Conservation (phyloP, 2,888 invertebrate genomes). For the Ophioninae sp. region DNA sequence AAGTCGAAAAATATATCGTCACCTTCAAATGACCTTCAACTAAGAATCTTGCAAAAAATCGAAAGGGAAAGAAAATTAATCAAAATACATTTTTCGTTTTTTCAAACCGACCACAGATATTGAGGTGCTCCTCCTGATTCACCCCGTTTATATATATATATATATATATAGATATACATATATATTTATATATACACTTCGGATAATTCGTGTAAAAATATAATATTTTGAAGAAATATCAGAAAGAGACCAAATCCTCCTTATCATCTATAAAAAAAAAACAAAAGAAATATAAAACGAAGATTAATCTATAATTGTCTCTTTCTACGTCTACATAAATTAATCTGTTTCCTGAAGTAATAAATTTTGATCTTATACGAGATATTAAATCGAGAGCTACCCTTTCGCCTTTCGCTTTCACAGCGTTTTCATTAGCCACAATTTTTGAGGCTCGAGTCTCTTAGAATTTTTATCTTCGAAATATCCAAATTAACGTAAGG, state of each 20-base stretch:
- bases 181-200: conserved; percentile 3
- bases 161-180: conserved; percentile 11
- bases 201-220: conserved; percentile 49
- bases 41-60: no score
- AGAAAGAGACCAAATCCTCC: conserved; percentile 57
- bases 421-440: neutral
- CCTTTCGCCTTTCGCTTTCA: neutral
- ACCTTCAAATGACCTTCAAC: no score
- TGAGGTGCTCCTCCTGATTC: no score
- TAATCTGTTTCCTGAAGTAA: conserved; percentile 11
- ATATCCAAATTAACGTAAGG: neutral
- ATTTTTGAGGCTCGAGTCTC: neutral
- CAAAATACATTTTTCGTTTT: no score
- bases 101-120: neutral
- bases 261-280: conserved; percentile 26
- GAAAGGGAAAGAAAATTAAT: neutral
- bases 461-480: neutral
- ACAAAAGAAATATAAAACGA: neutral
- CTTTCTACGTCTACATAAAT: neutral
- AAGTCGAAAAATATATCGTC: neutral
- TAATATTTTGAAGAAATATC: conserved; percentile 51
- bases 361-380: conserved; percentile 12
- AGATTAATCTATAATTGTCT: conserved; percentile 7
- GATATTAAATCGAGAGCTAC: neutral
- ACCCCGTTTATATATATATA: no score